phyloP scores from a whole-genome alignment of 2,797 vertebrate species.

The Lophius americanus region DNA sequence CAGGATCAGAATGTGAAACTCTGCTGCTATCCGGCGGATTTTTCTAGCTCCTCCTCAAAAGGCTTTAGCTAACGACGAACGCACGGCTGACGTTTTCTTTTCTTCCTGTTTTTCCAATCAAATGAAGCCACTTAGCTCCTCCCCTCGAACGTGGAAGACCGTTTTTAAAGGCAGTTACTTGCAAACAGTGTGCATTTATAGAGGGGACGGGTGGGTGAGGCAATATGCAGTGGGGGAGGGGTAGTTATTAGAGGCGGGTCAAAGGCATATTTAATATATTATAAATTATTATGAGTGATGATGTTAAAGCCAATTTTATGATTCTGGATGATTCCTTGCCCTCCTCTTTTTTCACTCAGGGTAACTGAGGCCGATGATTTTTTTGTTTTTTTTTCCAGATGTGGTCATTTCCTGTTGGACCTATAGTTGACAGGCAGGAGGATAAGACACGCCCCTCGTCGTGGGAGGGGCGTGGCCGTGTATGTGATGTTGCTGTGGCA shows the following conservation, averaged over 20 bases:
- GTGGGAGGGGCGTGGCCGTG: constrained; percentile 14
- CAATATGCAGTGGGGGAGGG: constrained; percentile 67
- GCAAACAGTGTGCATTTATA: constrained; percentile 78
- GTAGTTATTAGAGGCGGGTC: constrained; percentile 53
- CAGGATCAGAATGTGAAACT: constrained; percentile 75
- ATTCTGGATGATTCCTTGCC: constrained; percentile 70
- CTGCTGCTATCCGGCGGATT: constrained; percentile 70
- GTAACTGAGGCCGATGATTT: constrained; percentile 80
- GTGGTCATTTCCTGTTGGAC: constrained; percentile 73
- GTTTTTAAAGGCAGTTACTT: constrained; percentile 68
- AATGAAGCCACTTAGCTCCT: constrained; percentile 53
- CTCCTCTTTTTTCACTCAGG: constrained; percentile 82
- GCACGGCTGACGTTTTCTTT: constrained; percentile 49
- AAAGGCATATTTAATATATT: constrained; percentile 81
- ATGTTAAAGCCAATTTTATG: constrained; percentile 76
- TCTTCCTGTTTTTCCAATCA: constrained; percentile 40
- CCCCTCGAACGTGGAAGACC: constrained; percentile 32
- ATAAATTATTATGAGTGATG: constrained; percentile 77
- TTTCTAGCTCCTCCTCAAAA: constrained; percentile 55
- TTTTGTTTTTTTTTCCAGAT: constrained; percentile 71
- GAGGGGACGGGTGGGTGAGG: constrained; percentile 55
- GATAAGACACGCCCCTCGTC: constrained; percentile 41
- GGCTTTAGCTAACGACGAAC: constrained; percentile 44
- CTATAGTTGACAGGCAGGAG: constrained; percentile 69
- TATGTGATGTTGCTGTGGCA: constrained; percentile 36